Percentiles rank a stretch among this genome's conserved stretches.
Conservation (phyloP, 2,113 vertebrate species). For the Leptosomus discolor region DNA sequence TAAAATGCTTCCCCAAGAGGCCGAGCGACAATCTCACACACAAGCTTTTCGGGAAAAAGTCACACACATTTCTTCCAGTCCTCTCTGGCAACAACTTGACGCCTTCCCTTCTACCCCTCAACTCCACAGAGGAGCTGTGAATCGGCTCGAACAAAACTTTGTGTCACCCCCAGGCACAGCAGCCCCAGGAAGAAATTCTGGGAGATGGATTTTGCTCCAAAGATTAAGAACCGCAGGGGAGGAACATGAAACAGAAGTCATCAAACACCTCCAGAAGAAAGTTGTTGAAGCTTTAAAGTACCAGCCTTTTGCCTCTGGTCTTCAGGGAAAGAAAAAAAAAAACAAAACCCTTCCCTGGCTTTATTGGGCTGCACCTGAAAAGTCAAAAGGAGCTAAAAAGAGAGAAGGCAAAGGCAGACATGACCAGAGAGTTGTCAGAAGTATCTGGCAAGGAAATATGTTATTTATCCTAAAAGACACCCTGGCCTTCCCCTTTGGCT, state of each 20-base stretch:
- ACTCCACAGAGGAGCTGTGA: not conserved
- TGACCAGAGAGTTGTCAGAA: not conserved
- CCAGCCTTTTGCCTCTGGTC: not conserved
- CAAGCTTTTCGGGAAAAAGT: not conserved
- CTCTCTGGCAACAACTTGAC: not conserved
- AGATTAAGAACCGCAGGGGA: not conserved
- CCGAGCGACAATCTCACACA: not conserved
- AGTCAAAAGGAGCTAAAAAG: not conserved
- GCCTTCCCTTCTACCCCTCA: not conserved
- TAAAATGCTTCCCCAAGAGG: not conserved
- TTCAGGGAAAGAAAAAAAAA: not conserved
- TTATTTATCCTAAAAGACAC: not conserved
- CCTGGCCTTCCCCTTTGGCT: not conserved
- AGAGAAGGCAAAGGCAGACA: not conserved
- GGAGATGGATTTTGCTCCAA: not conserved
- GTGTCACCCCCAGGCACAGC: not conserved
- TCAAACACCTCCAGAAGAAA: not conserved
- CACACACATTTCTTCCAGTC: not conserved
- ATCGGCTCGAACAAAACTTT: not conserved
- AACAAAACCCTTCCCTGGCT: not conserved
- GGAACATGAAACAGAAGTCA: not conserved
- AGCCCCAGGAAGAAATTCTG: not conserved
- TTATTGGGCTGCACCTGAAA: not conserved
- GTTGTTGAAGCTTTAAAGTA: not conserved
- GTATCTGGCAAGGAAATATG: not conserved